Evolutionary conservation across 2,797 vertebrate genomes (phyloP).

Genomic region (Pteronotus mesoamericanus): DNA sequence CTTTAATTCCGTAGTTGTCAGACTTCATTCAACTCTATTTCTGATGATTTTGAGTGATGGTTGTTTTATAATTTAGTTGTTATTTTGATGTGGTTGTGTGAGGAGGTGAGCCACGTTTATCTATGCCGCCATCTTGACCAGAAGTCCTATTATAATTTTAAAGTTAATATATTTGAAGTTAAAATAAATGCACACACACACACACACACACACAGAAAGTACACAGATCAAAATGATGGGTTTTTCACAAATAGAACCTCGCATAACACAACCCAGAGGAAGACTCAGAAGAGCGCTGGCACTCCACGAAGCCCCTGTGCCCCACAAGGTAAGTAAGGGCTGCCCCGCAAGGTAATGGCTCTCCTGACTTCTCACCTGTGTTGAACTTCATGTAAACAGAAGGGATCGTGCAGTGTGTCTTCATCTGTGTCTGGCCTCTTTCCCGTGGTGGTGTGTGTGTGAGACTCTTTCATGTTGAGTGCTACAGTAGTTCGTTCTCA

Average conservation of each 20-base stretch:
- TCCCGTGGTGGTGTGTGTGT: neutral
- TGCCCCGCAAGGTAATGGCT: rapidly evolving
- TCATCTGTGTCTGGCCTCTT: neutral
- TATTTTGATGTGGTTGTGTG: neutral
- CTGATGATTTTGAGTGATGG: neutral
- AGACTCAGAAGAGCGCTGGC: neutral
- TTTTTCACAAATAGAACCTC: neutral
- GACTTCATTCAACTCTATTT: neutral
- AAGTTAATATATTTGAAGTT: neutral
- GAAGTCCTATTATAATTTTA: neutral
- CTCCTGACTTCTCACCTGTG: neutral
- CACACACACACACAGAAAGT: neutral
- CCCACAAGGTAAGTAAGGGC: neutral
- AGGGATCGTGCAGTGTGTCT: rapidly evolving
- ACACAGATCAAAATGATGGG: neutral
- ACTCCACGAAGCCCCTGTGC: rapidly evolving
- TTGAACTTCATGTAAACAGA: neutral
- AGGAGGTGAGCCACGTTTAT: neutral
- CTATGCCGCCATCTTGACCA: neutral
- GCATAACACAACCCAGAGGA: rapidly evolving
- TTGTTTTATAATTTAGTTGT: neutral
- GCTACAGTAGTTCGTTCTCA: rapidly evolving
- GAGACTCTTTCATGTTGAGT: rapidly evolving
- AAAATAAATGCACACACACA: neutral
- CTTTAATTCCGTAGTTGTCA: neutral